phyloP scores from a whole-genome alignment of 2,888 invertebrate species.

The Disparrhopalites patrizii region DNA sequence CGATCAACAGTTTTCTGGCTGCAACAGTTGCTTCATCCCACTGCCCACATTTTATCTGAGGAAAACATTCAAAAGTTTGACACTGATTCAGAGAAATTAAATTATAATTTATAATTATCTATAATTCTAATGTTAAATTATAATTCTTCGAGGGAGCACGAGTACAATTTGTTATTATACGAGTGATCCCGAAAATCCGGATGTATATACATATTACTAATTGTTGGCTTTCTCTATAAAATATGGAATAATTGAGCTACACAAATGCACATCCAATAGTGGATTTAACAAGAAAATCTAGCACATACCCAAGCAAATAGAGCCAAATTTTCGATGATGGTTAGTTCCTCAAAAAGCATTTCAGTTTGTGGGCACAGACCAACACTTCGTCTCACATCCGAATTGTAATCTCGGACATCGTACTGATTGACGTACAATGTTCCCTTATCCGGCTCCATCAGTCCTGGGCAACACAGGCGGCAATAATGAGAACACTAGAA shows the following conservation, averaged over 20 bases:
- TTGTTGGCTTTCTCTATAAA: too few species aligned
- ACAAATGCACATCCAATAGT: not conserved
- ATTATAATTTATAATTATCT: not conserved
- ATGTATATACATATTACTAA: too few species aligned
- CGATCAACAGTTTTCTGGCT: not conserved
- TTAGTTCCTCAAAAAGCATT: conserved; percentile 31
- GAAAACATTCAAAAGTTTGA: not conserved
- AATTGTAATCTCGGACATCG: conserved; percentile 21
- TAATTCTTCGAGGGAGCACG: too few species aligned
- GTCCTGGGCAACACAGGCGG: too few species aligned
- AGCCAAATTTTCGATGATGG: conserved; percentile 30
- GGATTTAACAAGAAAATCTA: not conserved
- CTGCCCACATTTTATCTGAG: conserved; percentile 16
- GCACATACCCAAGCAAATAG: conserved; percentile 30
- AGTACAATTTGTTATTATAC: too few species aligned
- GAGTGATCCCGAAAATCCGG: too few species aligned
- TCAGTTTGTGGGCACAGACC: conserved; percentile 29
- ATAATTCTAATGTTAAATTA: too few species aligned
- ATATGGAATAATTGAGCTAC: too few species aligned
- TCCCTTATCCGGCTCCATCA: conserved; percentile 29
- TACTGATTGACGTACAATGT: conserved; percentile 27
- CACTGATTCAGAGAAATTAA: not conserved
- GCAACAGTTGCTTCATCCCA: conserved; percentile 20
- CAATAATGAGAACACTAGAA: too few species aligned
- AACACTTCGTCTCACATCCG: conserved; percentile 24